A percentile compares a stretch with the other conserved stretches of the same genome.
These are phyloP conservation scores for Dipodomys stephensi DNA, from an alignment of 2,113 vertebrate genomes.

Conservation along the genomic window DNA sequence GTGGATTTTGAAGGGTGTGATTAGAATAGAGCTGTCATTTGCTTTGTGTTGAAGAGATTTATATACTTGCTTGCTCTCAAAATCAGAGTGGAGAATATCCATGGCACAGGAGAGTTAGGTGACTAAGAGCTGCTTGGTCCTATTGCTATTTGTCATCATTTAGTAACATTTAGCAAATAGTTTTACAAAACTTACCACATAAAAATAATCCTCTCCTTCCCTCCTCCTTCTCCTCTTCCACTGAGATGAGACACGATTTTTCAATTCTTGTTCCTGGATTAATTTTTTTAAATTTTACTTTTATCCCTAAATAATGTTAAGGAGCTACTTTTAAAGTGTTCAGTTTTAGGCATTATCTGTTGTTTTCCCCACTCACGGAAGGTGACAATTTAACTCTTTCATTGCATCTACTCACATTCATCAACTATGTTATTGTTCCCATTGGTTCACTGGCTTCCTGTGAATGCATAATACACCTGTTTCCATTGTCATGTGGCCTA, in stretches of 20 bases:
- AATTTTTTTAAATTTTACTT: background rate
- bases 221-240: background rate
- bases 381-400: background rate
- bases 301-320: background rate
- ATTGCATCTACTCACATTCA: background rate
- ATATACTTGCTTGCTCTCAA: constrained; percentile 35
- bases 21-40: constrained; percentile 45
- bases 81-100: constrained; percentile 23
- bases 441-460: background rate
- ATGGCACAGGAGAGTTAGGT: background rate
- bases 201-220: background rate
- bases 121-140: background rate
- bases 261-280: constrained; percentile 21
- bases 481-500: background rate
- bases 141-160: constrained; percentile 10
- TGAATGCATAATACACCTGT: background rate
- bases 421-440: background rate
- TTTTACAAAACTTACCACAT: constrained; percentile 13
- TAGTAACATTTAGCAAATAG: constrained; percentile 35
- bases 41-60: constrained; percentile 48
- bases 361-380: background rate
- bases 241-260: background rate
- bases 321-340: background rate
- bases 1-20: constrained; percentile 48
- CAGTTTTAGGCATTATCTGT: background rate